Evolutionary conservation across 2,113 vertebrate genomes (phyloP).

Genomic region (Entomyzon cyanotis): DNA sequence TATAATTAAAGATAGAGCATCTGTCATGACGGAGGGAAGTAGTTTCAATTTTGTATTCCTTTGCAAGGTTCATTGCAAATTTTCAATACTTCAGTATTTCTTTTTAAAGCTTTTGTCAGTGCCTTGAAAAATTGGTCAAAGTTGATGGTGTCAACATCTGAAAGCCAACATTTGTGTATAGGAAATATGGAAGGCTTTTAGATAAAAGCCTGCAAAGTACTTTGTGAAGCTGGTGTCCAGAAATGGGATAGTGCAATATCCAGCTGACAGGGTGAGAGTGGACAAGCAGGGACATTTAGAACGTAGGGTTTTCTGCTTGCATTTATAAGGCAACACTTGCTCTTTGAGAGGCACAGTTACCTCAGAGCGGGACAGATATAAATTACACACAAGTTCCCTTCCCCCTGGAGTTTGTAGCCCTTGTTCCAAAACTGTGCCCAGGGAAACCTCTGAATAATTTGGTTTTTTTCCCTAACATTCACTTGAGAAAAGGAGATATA

Average conservation of each 20-base stretch:
- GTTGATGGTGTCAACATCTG: neutral
- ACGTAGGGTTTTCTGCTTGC: neutral
- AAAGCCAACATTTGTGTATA: neutral
- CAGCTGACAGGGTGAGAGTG: neutral
- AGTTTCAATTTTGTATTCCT: neutral
- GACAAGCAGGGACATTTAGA: neutral
- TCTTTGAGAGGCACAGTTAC: neutral
- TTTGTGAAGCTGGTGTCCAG: neutral
- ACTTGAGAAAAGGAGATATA: neutral
- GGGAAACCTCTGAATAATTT: neutral
- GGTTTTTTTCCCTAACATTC: neutral
- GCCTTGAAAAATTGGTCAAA: neutral
- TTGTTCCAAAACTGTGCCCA: neutral
- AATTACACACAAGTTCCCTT: neutral
- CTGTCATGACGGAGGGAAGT: neutral
- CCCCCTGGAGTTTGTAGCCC: neutral
- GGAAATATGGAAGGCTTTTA: neutral
- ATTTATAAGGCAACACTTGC: neutral
- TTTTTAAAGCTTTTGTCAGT: neutral
- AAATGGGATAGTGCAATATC: neutral
- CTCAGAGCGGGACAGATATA: neutral
- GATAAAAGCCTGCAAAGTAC: neutral
- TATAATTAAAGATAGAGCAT: neutral
- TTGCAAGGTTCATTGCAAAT: neutral
- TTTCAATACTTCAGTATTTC: neutral